Base-by-base conservation (phyloP, 2,113 vertebrate genomes). In the Tupaia chinensis region DNA sequence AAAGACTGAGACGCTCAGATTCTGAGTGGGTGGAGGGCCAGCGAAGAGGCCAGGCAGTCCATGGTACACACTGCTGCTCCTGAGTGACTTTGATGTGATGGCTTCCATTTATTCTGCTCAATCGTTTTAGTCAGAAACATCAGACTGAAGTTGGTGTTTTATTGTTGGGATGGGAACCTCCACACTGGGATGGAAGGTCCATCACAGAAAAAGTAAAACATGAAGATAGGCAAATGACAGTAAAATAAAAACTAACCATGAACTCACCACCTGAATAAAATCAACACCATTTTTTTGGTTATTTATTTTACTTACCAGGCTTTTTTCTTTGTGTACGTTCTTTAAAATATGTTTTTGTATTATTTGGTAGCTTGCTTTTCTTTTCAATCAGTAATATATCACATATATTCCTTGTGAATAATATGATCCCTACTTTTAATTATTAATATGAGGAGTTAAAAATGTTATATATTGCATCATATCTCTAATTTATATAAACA, bases 51-150 rank as follows among this genome's bases (percentile, higher is more conserved):
- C 3, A 54, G 44, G 32, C 23, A 86, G 34, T 15, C 1, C n/a
- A 70, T 7, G 27, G 27, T 17, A 60, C 0, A 54, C 0, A 3
- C 20, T 32, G 1, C 2, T 5, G 25, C 2, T 32, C 3, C 9
- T 13, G 5, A 72, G 14, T 76, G 11, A 77, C 17, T 63, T 70
- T 17, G 16, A 29, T 22, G 11, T 61, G 32, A 66, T 44, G 29
- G 9, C 15, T 79, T 60, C 15, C 32, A 63, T 76, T 29, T 58
- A 5, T 56, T 63, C 72, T 60, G 54, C 27, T 94, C n/a, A 23
- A 9, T 16, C 7, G 0, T 79, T 86, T 63, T 78, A 3, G 12
- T 89, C 65, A 92, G 20, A 94, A 87, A 93, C 61, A 84, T 16
- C 25, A 29, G 3, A 20, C 6, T 58, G 12, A 88, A 88, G 69